Evolutionary conservation across 2,888 invertebrate genomes (phyloP).

Genomic region (Hirudinaria manillensis): DNA sequence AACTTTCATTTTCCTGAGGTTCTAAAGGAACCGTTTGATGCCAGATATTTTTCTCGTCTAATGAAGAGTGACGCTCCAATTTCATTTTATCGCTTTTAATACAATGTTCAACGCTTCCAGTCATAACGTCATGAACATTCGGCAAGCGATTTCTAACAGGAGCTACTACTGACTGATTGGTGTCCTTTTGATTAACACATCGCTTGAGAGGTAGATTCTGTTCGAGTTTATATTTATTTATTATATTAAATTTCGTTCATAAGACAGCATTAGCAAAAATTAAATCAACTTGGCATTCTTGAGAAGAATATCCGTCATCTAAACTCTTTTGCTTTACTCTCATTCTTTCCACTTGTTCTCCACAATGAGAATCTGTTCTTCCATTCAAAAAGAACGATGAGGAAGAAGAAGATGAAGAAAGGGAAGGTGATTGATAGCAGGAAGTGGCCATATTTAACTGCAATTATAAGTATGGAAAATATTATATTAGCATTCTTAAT

Average conservation of each 20-base stretch:
- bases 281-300: not conserved
- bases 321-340: not conserved
- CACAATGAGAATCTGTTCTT: not conserved
- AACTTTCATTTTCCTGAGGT: not conserved
- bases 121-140: not conserved
- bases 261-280: too few relatives aligned
- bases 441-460: not conserved
- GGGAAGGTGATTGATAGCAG: not conserved
- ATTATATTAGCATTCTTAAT: too few relatives aligned
- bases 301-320: constrained; percentile 11
- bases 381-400: constrained; percentile 11
- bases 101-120: not conserved
- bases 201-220: too few relatives aligned
- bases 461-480: too few relatives aligned
- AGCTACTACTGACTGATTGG: too few relatives aligned
- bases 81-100: not conserved
- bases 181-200: not conserved
- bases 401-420: constrained; percentile 1
- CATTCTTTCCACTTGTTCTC: not conserved
- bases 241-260: too few relatives aligned
- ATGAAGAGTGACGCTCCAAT: not conserved
- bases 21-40: not conserved
- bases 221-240: too few relatives aligned
- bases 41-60: constrained; percentile 4
- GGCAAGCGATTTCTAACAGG: not conserved